Evolutionary conservation across 2,797 vertebrate genomes (phyloP), one percentile per base, ranked within the genome.

Genomic region (Triplophysa bombifrons): DNA sequence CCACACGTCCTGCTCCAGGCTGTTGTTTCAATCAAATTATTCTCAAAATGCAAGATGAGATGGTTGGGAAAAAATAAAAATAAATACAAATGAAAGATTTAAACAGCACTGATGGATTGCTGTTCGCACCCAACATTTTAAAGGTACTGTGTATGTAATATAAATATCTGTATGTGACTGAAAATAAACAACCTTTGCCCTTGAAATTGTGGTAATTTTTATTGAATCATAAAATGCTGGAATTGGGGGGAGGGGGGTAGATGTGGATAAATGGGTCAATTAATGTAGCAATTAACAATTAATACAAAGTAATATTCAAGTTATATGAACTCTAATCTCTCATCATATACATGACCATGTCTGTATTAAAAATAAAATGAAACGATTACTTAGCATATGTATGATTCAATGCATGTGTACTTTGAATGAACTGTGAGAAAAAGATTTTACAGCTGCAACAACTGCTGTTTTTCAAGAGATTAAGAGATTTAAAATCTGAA

Each of bases 181-280:
- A 95, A 94, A 96, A 95, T 93, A 94, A 95, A 92, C 77, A 90
- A 92, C 80, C 90, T 94, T 94, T 93, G 89, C 94, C 90, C 93
- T 92, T 93, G 92, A 90, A 88, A 78, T 17, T 6, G 14, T 0
- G 68, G 71, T 60, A 64, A 53, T 56, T 78, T 84, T 87, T 65
- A 7, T 50, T 70, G 27, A 50, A 25, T 63, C 10, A 46, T 30
- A 30, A 30, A 30, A 30, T 30, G 27, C 3, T 30, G 27, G 27
- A 30, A 30, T 30, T 27, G 27, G 12, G 9, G 44, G 22, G 1
- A 22, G 22, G 9, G 44, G 44, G 44, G 10, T 27, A 70, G 41
- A 19, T 58, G 2, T 27, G 22, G 1, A 60, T 60, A 56, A 22
- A 20, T 56, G 53, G 10, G n/a, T 2, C 10, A n/a, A 3, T 22